These are phyloP conservation scores for Phocides pigmalion DNA, from an alignment of 1,140 invertebrate genomes.

Conservation along the genomic window DNA sequence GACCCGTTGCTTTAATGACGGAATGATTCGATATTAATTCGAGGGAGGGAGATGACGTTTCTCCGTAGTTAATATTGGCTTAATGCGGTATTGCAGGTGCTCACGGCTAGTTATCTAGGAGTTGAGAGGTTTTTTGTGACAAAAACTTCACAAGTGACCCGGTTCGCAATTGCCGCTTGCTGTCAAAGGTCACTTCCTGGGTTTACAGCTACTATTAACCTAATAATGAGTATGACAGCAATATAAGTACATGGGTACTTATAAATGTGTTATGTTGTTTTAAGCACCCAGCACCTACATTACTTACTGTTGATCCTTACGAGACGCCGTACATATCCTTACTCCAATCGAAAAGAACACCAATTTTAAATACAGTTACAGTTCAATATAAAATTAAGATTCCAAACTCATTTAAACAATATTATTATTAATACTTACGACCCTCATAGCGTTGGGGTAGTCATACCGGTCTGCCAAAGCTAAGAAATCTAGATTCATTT, in stretches of 20 bases:
- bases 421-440: too few species aligned
- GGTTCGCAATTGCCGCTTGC: constrained; percentile 24
- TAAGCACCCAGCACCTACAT: too few species aligned
- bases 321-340: too few species aligned
- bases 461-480: too few species aligned
- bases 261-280: too few species aligned
- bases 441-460: too few species aligned
- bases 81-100: constrained; percentile 66
- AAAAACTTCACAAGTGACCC: constrained; percentile 43
- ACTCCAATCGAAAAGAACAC: too few species aligned
- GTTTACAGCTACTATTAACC: constrained; percentile 8
- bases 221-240: constrained; percentile 9
- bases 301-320: too few species aligned
- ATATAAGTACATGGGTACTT: background rate
- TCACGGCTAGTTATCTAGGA: constrained; percentile 50
- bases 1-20: constrained; percentile 77
- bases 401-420: too few species aligned
- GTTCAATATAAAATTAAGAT: too few species aligned
- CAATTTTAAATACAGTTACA: too few species aligned
- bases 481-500: too few species aligned
- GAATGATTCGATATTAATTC: constrained; percentile 82
- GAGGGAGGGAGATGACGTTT: constrained; percentile 65
- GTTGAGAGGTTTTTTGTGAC: constrained; percentile 60
- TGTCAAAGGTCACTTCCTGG: constrained; percentile 28
- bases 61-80: constrained; percentile 58